phyloP scores from a whole-genome alignment of 2,888 invertebrate species.

The Silvanus unidentatus region DNA sequence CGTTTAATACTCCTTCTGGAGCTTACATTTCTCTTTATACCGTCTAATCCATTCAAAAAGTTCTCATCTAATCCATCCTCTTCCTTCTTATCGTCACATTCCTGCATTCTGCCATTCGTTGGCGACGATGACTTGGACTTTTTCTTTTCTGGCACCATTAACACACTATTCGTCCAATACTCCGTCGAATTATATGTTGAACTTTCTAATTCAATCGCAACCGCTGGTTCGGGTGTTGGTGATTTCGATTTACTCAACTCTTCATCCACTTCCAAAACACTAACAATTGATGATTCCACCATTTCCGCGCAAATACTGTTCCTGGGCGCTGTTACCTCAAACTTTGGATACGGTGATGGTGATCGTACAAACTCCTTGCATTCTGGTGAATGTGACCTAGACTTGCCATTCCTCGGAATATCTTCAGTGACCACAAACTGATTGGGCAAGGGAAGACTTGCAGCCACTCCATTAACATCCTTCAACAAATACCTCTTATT shows the following conservation, averaged over 20 bases:
- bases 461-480: constrained; percentile 14
- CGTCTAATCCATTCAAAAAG: constrained; percentile 7
- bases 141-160: constrained; percentile 19
- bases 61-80: background rate
- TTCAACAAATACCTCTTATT: constrained; percentile 18
- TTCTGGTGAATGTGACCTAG: constrained; percentile 43
- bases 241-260: constrained; percentile 42
- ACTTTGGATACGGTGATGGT: constrained; percentile 37
- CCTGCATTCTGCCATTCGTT: background rate
- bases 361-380: constrained; percentile 32
- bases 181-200: constrained; percentile 23
- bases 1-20: constrained; percentile 1
- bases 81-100: background rate
- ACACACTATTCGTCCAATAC: constrained; percentile 25
- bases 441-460: constrained; percentile 22
- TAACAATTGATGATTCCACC: constrained; percentile 37
- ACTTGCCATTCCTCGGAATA: background rate
- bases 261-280: constrained; percentile 48
- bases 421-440: constrained; percentile 26
- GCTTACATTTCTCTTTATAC: background rate
- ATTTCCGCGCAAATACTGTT: constrained; percentile 41
- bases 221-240: constrained; percentile 22
- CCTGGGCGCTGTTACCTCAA: constrained; percentile 30
- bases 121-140: constrained; percentile 13
- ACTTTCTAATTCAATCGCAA: constrained; percentile 18